Conservation (phyloP, 2,888 invertebrate species). For the Mimachlamys varia region DNA sequence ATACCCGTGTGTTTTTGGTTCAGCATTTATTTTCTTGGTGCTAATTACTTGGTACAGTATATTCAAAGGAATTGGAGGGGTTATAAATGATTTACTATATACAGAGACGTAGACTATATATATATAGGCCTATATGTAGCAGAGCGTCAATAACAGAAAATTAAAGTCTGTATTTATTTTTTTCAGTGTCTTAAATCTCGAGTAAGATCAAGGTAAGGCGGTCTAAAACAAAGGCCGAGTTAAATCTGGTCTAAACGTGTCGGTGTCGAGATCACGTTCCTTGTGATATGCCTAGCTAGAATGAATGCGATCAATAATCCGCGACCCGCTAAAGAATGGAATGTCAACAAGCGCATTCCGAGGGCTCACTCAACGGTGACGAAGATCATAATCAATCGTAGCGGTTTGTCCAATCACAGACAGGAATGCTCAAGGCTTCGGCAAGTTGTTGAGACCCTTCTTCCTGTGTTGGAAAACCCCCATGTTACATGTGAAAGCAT, state of each 20-base stretch:
- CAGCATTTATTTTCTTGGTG: too few species aligned
- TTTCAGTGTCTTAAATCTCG: too few species aligned
- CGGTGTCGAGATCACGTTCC: not conserved
- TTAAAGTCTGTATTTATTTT: too few species aligned
- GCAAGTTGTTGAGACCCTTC: not conserved
- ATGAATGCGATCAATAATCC: conserved; percentile 27
- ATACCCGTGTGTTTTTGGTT: too few species aligned
- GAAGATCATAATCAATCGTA: conserved; percentile 17
- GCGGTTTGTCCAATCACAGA: conserved; percentile 8
- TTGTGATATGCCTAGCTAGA: too few species aligned
- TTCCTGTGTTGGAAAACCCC: conserved; percentile 11
- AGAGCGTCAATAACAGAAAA: too few species aligned
- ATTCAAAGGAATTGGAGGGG: too few species aligned
- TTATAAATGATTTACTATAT: too few species aligned
- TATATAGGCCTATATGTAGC: too few species aligned
- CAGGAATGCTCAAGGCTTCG: not conserved
- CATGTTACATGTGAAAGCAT: not conserved
- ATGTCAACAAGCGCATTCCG: conserved; percentile 8
- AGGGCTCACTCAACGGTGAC: not conserved
- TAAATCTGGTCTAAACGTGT: conserved; percentile 31
- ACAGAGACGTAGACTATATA: too few species aligned
- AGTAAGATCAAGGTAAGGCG: not conserved
- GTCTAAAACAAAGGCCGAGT: not conserved
- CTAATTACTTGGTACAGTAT: too few species aligned
- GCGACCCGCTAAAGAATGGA: conserved; percentile 29